A percentile compares a stretch with the other conserved stretches of the same genome.
These are phyloP conservation scores for Nesoenas mayeri DNA, from an alignment of 2,113 vertebrate species.

Conservation along the genomic window DNA sequence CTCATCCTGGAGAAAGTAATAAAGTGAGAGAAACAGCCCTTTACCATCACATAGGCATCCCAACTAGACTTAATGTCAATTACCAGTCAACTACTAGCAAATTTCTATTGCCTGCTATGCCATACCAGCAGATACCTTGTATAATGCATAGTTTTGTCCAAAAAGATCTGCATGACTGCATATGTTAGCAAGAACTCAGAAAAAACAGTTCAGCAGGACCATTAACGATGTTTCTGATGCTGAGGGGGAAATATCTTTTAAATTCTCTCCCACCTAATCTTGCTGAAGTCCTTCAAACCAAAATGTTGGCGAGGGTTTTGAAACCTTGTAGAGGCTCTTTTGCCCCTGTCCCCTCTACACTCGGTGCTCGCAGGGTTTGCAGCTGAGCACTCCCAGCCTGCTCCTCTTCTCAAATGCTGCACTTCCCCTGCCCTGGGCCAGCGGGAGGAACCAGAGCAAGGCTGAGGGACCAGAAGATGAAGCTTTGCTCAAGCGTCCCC, in stretches of 20 bases:
- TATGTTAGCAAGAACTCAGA: not conserved
- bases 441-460: not conserved
- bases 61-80: not conserved
- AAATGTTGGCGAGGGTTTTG: not conserved
- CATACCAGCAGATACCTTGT: not conserved
- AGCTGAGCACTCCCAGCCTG: not conserved
- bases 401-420: not conserved
- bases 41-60: not conserved
- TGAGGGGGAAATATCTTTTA: not conserved
- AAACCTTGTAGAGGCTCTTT: not conserved
- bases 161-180: not conserved
- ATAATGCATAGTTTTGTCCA: not conserved
- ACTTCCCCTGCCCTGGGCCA: not conserved
- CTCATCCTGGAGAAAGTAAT: not conserved
- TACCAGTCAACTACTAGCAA: not conserved
- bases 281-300: not conserved
- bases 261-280: not conserved
- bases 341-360: not conserved
- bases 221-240: not conserved
- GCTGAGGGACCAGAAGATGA: not conserved
- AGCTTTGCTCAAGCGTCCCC: not conserved
- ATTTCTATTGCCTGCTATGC: not conserved
- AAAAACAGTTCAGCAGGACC: not conserved
- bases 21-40: not conserved
- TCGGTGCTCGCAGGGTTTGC: not conserved